A percentile compares a stretch with the other conserved stretches of the same genome.
Conservation (phyloP, 2,797 vertebrate species). For the Sebastes glaucus region DNA sequence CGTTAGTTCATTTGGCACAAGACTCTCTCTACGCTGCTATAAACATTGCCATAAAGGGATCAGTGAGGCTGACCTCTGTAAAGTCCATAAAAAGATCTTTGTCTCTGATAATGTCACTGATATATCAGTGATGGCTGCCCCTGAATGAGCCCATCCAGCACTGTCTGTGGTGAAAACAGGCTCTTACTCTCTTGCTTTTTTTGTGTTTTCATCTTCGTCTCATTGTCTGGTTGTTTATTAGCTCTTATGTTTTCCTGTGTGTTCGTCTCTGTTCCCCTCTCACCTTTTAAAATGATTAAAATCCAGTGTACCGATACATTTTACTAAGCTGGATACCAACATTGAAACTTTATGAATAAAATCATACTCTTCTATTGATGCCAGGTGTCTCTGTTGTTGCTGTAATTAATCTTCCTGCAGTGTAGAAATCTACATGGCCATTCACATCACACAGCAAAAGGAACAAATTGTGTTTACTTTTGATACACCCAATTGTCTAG, state of each 20-base stretch:
- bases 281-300: constrained; percentile 1
- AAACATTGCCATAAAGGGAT: constrained; percentile 72
- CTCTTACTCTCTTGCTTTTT: background rate
- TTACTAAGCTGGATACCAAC: background rate
- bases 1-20: constrained; percentile 73
- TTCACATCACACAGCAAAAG: background rate
- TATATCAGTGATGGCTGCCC: constrained; percentile 39
- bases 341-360: background rate
- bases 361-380: background rate
- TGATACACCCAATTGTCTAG: background rate
- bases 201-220: constrained; percentile 7
- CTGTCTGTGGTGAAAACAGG: background rate
- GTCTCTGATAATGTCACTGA: constrained; percentile 72
- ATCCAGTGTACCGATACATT: background rate
- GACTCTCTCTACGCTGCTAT: constrained; percentile 61
- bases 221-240: constrained; percentile 32
- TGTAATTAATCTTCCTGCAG: background rate
- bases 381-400: background rate
- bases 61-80: constrained; percentile 71
- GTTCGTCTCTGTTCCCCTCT: background rate
- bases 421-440: background rate
- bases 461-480: background rate
- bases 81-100: constrained; percentile 75
- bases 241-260: background rate
- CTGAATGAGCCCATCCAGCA: constrained; percentile 24